phyloP scores from a whole-genome alignment of 1,140 invertebrate genomes.

The Tetranychus urticae region DNA sequence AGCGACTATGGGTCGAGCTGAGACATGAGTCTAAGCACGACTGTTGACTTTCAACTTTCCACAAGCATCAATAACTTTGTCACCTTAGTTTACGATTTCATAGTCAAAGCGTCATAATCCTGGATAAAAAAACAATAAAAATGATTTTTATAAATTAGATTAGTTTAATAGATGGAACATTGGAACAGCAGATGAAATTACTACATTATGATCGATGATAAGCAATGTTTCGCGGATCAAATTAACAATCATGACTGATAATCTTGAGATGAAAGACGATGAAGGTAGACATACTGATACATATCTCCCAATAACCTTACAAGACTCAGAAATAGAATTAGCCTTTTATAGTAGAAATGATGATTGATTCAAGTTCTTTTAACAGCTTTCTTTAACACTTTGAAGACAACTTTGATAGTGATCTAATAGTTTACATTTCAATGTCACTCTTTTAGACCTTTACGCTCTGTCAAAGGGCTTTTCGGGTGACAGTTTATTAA shows the following conservation, averaged over 20 bases:
- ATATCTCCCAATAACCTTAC: too few species aligned
- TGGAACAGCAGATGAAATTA: too few species aligned
- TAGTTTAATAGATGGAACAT: background rate
- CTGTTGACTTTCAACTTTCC: slow-evolving; percentile 55
- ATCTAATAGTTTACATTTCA: slow-evolving; percentile 6
- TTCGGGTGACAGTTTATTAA: slow-evolving; percentile 27
- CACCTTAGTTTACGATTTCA: slow-evolving; percentile 85
- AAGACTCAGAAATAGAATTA: too few species aligned
- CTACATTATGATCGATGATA: too few species aligned
- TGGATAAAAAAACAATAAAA: slow-evolving; percentile 17
- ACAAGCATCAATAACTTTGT: slow-evolving; percentile 53
- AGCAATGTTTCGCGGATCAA: too few species aligned
- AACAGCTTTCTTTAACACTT: slow-evolving; percentile 47
- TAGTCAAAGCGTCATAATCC: slow-evolving; percentile 76
- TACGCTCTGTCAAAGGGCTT: slow-evolving; percentile 61
- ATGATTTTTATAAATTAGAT: background rate
- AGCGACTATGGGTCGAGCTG: slow-evolving; percentile 46
- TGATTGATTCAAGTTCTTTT: slow-evolving; percentile 48
- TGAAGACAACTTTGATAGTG: slow-evolving; percentile 19
- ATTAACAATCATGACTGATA: too few species aligned
- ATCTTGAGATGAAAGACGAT: too few species aligned
- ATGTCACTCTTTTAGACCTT: slow-evolving; percentile 44
- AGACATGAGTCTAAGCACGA: slow-evolving; percentile 71
- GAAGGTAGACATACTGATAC: too few species aligned
- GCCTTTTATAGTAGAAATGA: too few species aligned